A percentile compares a stretch with the other conserved stretches of the same genome.
phyloP scores from a whole-genome alignment of 1,140 invertebrate genomes.

The Harpegnathos saltator region DNA sequence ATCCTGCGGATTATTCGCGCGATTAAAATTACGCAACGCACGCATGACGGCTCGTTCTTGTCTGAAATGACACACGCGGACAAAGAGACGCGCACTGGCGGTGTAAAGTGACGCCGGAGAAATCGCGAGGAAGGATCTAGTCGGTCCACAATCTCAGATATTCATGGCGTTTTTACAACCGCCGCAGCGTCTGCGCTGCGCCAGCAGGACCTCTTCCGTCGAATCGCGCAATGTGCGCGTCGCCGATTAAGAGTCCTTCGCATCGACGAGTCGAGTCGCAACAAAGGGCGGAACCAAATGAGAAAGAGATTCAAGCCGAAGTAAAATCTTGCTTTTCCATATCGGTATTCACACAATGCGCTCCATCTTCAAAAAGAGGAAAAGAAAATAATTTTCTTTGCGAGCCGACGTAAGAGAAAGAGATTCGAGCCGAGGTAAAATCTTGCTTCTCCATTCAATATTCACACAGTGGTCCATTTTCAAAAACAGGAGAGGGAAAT shows the following conservation, averaged over 20 bases:
- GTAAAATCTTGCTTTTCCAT: no score
- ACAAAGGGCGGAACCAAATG: neutral
- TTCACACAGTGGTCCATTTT: neutral
- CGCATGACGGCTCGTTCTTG: neutral
- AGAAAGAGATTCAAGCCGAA: no score
- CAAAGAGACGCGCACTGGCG: slow-evolving; percentile 2
- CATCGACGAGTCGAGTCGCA: neutral
- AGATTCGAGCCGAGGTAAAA: no score
- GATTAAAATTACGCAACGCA: slow-evolving; percentile 37
- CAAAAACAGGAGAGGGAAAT: neutral
- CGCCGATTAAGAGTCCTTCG: neutral
- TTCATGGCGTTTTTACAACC: slow-evolving; percentile 17
- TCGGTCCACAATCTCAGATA: slow-evolving; percentile 22
- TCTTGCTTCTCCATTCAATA: no score
- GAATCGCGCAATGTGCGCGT: neutral
- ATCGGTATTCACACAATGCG: neutral
- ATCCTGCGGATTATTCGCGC: neutral
- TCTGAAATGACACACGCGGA: neutral
- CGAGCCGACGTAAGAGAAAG: neutral
- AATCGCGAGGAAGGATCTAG: slow-evolving; percentile 5
- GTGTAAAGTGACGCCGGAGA: neutral
- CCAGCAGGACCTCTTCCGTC: neutral
- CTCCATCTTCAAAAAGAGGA: neutral
- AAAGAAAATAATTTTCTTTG: neutral
- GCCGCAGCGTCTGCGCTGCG: neutral